Evolutionary conservation across 2,888 invertebrate genomes (phyloP).

Genomic region (Mythimna pallens): DNA sequence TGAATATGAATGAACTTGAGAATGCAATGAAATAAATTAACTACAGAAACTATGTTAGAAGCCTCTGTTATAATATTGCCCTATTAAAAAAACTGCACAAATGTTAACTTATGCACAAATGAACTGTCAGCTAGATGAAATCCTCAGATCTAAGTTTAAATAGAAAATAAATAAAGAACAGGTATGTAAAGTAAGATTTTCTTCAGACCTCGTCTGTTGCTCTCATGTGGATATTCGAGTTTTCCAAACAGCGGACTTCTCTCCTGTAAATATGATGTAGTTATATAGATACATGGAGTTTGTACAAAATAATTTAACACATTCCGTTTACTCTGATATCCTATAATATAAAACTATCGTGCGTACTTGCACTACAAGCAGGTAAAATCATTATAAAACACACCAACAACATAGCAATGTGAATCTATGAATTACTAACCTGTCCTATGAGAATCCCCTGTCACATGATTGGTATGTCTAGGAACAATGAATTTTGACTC

Average conservation of each 20-base stretch:
- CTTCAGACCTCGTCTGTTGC: slow-evolving; percentile 68
- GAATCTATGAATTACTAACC: slow-evolving; percentile 73
- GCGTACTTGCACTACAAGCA: background rate
- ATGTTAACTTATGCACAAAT: slow-evolving; percentile 50
- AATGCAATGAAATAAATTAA: slow-evolving; percentile 63
- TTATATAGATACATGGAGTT: slow-evolving; percentile 41
- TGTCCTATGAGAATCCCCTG: slow-evolving; percentile 84
- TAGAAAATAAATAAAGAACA: slow-evolving; percentile 75
- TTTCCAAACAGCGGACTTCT: slow-evolving; percentile 88
- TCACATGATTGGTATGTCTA: slow-evolving; percentile 80
- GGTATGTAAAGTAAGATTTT: slow-evolving; percentile 67
- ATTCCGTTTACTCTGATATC: slow-evolving; percentile 18
- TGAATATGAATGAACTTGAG: slow-evolving; percentile 45
- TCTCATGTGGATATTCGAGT: slow-evolving; percentile 90
- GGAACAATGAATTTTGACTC: slow-evolving; percentile 87
- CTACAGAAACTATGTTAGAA: slow-evolving; percentile 60
- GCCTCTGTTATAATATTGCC: slow-evolving; percentile 58
- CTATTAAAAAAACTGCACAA: slow-evolving; percentile 40
- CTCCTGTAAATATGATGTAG: slow-evolving; percentile 77
- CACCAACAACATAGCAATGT: slow-evolving; percentile 10
- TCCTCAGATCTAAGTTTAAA: slow-evolving; percentile 83
- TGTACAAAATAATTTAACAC: slow-evolving; percentile 15
- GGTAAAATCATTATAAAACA: slow-evolving; percentile 17
- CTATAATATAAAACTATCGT: slow-evolving; percentile 8
- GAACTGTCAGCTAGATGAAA: slow-evolving; percentile 77